Evolutionary conservation across 2,113 vertebrate species (phyloP).

Genomic region (Gymnocephalus cernua): DNA sequence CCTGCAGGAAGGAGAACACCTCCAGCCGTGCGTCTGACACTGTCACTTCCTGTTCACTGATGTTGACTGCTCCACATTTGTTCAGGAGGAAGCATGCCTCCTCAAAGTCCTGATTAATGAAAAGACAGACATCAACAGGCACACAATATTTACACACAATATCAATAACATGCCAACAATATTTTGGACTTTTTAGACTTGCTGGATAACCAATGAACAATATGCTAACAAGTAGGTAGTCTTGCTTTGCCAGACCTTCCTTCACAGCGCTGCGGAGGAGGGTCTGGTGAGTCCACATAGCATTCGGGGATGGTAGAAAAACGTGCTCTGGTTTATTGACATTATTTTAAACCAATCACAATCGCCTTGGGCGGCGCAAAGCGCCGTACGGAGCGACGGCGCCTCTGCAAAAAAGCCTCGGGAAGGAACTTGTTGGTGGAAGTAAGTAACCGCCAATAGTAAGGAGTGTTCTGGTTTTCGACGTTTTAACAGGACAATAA

Average conservation of each 20-base stretch:
- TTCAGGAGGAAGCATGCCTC: conserved; percentile 90
- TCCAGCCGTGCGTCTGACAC: conserved; percentile 79
- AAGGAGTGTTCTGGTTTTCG: background rate
- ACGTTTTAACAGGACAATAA: conserved; percentile 2
- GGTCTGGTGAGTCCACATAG: no score
- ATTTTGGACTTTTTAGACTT: background rate
- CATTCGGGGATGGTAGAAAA: no score
- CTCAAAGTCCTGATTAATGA: conserved; percentile 91
- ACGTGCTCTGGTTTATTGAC: no score
- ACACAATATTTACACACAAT: background rate
- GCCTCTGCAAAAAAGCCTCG: no score
- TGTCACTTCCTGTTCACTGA: conserved; percentile 81
- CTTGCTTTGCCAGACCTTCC: no score
- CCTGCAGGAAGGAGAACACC: conserved; percentile 85
- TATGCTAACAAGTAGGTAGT: background rate
- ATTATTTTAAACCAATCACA: no score
- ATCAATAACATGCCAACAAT: background rate
- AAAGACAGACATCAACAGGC: background rate
- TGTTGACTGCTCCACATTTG: conserved; percentile 86
- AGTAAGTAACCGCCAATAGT: background rate
- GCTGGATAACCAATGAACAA: background rate
- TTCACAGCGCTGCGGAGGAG: no score
- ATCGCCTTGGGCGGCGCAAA: no score
- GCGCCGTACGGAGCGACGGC: no score
- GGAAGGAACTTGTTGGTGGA: no score